A percentile compares a stretch with the other conserved stretches of the same genome.
Conservation (phyloP, 1,140 invertebrate species). For the Pachypeltis micranthus region DNA sequence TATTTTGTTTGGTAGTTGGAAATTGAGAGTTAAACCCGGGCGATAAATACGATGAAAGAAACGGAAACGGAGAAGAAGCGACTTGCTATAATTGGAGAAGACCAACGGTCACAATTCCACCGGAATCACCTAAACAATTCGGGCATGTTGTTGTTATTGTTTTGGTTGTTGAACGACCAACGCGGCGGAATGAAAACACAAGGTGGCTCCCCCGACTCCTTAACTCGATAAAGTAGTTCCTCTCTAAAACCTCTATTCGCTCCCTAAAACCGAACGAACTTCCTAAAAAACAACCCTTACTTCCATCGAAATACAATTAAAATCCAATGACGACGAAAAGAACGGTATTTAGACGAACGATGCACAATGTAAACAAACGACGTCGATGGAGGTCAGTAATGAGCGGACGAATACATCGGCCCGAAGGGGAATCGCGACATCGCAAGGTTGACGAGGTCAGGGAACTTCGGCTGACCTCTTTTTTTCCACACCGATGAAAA, state of each 20-base stretch:
- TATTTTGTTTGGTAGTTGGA: too few relatives aligned
- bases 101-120: background rate
- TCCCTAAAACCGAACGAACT: background rate
- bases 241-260: background rate
- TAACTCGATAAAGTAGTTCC: background rate
- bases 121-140: background rate
- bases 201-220: background rate
- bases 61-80: background rate
- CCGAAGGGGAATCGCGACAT: too few relatives aligned
- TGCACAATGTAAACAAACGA: background rate
- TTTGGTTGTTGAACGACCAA: background rate
- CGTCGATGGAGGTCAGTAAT: background rate
- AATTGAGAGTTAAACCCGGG: background rate
- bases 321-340: background rate
- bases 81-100: background rate
- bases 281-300: background rate
- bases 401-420: background rate
- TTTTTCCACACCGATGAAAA: too few relatives aligned
- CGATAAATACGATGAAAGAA: background rate
- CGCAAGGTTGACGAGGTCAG: slow-evolving; percentile 1
- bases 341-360: background rate
- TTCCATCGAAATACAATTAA: background rate
- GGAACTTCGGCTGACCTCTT: background rate
- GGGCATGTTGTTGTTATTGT: slow-evolving; percentile 1
- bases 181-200: background rate